Conservation (phyloP, 2,113 vertebrate species). For the Sorex araneus region DNA sequence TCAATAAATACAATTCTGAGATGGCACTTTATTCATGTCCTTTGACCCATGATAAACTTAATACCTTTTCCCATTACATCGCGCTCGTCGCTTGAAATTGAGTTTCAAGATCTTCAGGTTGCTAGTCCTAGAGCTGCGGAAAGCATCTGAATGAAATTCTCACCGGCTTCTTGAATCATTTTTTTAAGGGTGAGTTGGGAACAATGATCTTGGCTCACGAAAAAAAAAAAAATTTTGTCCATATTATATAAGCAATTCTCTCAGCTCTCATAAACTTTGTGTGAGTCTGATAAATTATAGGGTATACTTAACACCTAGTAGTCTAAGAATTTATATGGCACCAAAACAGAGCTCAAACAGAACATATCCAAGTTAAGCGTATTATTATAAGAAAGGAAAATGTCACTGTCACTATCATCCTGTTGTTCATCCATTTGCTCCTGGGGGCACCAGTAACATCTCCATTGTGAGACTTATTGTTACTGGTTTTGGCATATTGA, state of each 20-base stretch:
- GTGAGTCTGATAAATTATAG: background rate
- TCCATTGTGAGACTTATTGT: too few relatives aligned
- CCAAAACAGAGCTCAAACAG: background rate
- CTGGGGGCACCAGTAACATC: too few relatives aligned
- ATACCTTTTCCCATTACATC: conserved; percentile 37
- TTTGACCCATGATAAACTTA: background rate
- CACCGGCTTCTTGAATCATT: conserved; percentile 15
- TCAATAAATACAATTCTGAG: background rate
- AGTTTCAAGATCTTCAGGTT: conserved; percentile 31
- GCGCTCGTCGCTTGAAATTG: conserved; percentile 12
- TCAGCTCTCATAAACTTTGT: conserved; percentile 29
- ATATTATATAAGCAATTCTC: background rate
- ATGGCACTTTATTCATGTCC: background rate
- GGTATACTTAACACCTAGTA: background rate
- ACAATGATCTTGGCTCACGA: background rate
- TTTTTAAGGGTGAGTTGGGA: background rate
- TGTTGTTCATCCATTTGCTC: too few relatives aligned
- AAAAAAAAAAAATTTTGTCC: conserved; percentile 21
- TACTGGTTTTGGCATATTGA: too few relatives aligned
- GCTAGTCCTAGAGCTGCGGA: conserved; percentile 8
- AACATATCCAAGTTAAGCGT: conserved; percentile 17
- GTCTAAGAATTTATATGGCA: conserved; percentile 8
- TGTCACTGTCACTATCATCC: too few relatives aligned
- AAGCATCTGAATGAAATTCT: conserved; percentile 29
- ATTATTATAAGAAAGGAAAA: conserved; percentile 50